Conservation (phyloP, 2,888 invertebrate genomes). For the Xylota segnis region DNA sequence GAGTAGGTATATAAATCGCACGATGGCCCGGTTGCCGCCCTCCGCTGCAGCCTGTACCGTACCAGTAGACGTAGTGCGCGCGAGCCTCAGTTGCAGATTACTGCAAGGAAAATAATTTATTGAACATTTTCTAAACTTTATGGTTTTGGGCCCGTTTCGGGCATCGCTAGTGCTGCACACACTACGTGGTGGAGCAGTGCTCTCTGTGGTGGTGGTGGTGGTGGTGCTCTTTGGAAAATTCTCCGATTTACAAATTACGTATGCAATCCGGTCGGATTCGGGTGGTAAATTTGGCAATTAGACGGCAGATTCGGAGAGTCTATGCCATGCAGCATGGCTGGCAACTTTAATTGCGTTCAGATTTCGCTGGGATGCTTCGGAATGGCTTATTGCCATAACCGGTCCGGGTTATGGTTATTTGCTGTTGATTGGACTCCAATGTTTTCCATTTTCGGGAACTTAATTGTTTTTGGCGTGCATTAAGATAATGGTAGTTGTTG, state of each 20-base stretch:
- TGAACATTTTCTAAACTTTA: slow-evolving; percentile 74
- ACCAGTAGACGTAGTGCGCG: slow-evolving; percentile 20
- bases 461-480: slow-evolving; percentile 64
- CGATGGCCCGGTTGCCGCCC: slow-evolving; percentile 47
- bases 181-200: too few species aligned
- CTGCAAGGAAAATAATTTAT: slow-evolving; percentile 76
- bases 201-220: too few species aligned
- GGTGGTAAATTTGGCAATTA: slow-evolving; percentile 67
- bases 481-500: slow-evolving; percentile 26
- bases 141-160: slow-evolving; percentile 66
- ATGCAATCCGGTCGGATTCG: slow-evolving; percentile 49
- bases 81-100: slow-evolving; percentile 65
- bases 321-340: slow-evolving; percentile 27
- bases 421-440: slow-evolving; percentile 50
- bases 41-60: too few species aligned
- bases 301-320: slow-evolving; percentile 46
- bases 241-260: slow-evolving; percentile 43
- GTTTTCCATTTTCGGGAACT: slow-evolving; percentile 54
- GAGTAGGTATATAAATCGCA: slow-evolving; percentile 67
- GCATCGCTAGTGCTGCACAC: too few species aligned
- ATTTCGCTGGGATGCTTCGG: slow-evolving; percentile 42
- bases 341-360: slow-evolving; percentile 63
- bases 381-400: slow-evolving; percentile 54
- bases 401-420: slow-evolving; percentile 30
- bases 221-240: slow-evolving; percentile 32